Percentiles rank a stretch among this genome's conserved stretches.
These are phyloP conservation scores for Halichondria panicea DNA, from an alignment of 37 sponge, comb jelly and placozoan species.

Conservation along the genomic window DNA sequence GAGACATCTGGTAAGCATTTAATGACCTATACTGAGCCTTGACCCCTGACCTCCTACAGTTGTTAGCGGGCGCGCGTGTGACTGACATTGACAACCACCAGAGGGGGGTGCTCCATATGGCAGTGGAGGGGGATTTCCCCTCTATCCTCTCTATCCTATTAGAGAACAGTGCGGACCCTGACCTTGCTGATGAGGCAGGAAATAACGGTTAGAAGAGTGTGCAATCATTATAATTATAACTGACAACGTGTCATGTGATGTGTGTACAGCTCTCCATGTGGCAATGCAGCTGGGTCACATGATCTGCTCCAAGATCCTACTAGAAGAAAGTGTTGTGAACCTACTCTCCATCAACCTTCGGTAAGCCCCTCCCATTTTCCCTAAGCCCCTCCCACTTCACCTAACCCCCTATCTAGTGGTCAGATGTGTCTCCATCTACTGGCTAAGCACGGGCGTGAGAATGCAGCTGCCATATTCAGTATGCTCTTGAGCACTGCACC, in stretches of 20 bases:
- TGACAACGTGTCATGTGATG: constrained; percentile 6
- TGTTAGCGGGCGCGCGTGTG: constrained; percentile 84
- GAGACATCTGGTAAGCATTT: constrained; percentile 80
- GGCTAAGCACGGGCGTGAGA: constrained; percentile 62
- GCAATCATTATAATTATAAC: background rate
- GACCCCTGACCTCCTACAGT: constrained; percentile 40
- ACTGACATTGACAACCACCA: constrained; percentile 70
- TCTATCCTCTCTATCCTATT: constrained; percentile 78
- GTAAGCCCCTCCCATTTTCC: constrained; percentile 36
- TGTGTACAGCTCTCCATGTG: constrained; percentile 78
- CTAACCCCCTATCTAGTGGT: constrained; percentile 80
- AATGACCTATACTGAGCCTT: too few relatives aligned
- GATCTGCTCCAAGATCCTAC: constrained; percentile 60
- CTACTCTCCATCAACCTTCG: constrained; percentile 64
- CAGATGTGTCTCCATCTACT: constrained; percentile 81
- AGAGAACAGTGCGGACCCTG: constrained; percentile 87
- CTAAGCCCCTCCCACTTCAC: too few relatives aligned
- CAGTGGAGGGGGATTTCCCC: constrained; percentile 78
- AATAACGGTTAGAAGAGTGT: constrained; percentile 61
- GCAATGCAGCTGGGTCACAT: constrained; percentile 84
- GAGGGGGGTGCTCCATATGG: constrained; percentile 77
- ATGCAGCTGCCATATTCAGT: constrained; percentile 72
- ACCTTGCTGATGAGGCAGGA: constrained; percentile 68
- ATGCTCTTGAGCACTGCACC: constrained; percentile 51
- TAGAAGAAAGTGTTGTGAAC: constrained; percentile 70